These are phyloP conservation scores for Bufo gargarizans DNA, from an alignment of 2,113 vertebrate species.

Conservation along the genomic window DNA sequence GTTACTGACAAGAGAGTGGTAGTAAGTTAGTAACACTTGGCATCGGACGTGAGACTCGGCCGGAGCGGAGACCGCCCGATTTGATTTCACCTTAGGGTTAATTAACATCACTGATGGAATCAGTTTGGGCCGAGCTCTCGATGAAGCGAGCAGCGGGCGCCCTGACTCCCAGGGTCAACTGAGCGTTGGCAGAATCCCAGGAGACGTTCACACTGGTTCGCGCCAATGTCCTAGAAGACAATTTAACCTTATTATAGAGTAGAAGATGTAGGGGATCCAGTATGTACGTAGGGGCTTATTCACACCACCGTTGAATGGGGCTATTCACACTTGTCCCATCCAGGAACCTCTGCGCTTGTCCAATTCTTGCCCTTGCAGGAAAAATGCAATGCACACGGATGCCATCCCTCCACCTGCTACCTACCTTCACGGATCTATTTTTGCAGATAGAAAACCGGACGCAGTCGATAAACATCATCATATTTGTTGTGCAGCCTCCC, in stretches of 20 bases:
- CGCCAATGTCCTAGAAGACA: background rate
- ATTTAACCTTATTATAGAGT: background rate
- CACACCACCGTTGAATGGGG: no score
- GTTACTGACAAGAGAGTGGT: slow-evolving; percentile 17
- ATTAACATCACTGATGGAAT: slow-evolving; percentile 5
- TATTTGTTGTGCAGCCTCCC: no score
- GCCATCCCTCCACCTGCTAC: no score
- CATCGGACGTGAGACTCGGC: background rate
- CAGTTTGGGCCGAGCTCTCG: background rate
- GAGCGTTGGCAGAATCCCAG: background rate
- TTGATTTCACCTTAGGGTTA: slow-evolving; percentile 14
- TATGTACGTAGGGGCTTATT: no score
- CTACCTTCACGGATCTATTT: no score
- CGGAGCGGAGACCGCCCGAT: background rate
- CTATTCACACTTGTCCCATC: no score
- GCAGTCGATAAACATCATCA: no score
- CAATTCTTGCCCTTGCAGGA: no score
- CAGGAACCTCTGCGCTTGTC: no score
- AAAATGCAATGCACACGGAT: no score
- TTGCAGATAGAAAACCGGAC: no score
- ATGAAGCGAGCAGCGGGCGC: background rate
- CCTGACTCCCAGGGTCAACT: background rate
- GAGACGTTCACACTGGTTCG: background rate
- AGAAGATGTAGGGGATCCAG: background rate
- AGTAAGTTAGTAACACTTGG: background rate